A percentile compares a stretch with the other conserved stretches of the same genome.
These are phyloP conservation scores for Musca domestica DNA, from an alignment of 1,140 invertebrate species.

Conservation along the genomic window DNA sequence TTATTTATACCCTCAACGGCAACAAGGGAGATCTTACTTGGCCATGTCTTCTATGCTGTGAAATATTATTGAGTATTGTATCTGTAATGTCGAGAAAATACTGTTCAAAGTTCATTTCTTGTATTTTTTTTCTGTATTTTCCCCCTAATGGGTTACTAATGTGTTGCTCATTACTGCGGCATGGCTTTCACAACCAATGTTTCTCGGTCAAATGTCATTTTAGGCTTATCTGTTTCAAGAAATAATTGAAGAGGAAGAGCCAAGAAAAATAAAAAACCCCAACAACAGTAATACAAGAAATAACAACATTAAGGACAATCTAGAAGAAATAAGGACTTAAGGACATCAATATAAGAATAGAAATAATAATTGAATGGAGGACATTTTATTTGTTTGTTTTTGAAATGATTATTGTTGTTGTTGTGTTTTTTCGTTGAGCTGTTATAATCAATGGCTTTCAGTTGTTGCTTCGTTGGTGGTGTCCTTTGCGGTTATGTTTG, in stretches of 20 bases:
- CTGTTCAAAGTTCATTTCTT: constrained; percentile 11
- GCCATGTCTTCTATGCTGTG: background rate
- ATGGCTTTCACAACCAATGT: constrained; percentile 1
- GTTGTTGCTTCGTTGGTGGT: no score
- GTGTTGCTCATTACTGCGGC: no score
- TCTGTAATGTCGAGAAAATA: constrained; percentile 2
- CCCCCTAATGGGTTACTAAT: background rate
- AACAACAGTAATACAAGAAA: no score
- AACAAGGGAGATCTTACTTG: background rate
- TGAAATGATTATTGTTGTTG: no score
- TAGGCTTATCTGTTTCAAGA: constrained; percentile 2
- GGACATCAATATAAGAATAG: no score
- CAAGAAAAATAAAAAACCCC: background rate
- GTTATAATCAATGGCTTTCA: no score
- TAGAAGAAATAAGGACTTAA: no score
- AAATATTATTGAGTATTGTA: background rate
- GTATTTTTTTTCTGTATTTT: background rate
- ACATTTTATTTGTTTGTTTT: no score
- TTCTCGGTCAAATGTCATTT: constrained; percentile 18
- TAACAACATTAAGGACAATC: no score
- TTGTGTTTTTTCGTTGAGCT: no score
- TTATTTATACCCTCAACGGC: background rate
- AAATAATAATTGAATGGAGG: no score
- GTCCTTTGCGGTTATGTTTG: no score
- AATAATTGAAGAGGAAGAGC: background rate